These are phyloP conservation scores for Centropus unirufus DNA, from an alignment of 2,113 vertebrate genomes.

Conservation along the genomic window DNA sequence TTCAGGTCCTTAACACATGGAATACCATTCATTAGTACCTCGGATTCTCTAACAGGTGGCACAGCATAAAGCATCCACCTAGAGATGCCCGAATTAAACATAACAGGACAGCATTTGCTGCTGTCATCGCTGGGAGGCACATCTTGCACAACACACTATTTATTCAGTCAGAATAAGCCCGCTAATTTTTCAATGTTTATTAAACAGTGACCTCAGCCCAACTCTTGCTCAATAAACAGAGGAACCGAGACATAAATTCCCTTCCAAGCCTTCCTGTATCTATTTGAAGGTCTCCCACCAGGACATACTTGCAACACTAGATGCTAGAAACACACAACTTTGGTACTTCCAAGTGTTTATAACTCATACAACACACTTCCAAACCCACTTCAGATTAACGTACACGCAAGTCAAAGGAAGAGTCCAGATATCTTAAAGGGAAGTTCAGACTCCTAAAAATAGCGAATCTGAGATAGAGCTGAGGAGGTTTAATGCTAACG, in stretches of 20 bases:
- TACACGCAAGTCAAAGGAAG: neutral
- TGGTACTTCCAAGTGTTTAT: neutral
- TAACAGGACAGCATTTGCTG: neutral
- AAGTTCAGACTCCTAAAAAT: neutral
- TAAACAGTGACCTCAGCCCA: neutral
- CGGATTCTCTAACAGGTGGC: neutral
- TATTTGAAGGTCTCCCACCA: neutral
- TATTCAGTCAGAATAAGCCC: neutral
- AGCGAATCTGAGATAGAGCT: neutral
- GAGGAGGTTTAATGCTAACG: neutral
- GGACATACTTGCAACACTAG: neutral
- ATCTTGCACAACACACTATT: neutral
- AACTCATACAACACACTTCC: neutral
- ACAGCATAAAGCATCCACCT: neutral
- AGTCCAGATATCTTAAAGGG: neutral
- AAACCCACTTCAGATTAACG: neutral
- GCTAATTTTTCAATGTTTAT: neutral
- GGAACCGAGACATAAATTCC: neutral
- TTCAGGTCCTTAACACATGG: rapidly evolving
- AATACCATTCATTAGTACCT: neutral
- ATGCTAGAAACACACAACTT: neutral
- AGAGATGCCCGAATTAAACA: neutral
- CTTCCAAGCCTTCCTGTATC: neutral
- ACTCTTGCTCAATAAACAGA: neutral
- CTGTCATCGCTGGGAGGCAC: neutral